phyloP scores from a whole-genome alignment of 2,113 vertebrate species.

The Chinchilla lanigera region DNA sequence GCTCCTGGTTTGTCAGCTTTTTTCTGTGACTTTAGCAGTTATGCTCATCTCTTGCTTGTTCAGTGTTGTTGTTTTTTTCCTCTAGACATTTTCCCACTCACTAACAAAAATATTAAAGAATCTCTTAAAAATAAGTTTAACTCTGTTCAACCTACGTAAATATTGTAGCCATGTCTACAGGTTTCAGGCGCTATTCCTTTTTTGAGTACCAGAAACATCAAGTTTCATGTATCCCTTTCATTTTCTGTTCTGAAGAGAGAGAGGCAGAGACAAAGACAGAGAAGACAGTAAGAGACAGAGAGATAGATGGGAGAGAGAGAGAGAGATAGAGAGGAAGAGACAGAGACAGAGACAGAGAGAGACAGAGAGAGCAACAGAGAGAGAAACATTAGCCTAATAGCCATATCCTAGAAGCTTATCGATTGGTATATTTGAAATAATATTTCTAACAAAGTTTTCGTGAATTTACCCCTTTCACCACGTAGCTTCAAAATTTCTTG shows the following conservation, averaged over 20 bases:
- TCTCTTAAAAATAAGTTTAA: background rate
- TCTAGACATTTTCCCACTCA: background rate
- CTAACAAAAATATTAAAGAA: background rate
- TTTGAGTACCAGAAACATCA: background rate
- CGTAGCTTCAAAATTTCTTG: background rate
- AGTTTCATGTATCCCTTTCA: background rate
- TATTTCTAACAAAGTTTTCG: conserved; percentile 14
- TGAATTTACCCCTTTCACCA: background rate
- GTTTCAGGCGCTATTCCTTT: background rate
- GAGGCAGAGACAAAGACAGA: too few species aligned
- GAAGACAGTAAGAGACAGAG: too few species aligned
- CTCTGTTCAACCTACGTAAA: background rate
- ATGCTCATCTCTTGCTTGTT: background rate
- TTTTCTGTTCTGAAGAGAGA: background rate
- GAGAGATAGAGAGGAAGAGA: too few species aligned
- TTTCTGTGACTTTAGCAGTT: background rate
- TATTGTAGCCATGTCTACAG: background rate
- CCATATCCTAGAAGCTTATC: background rate
- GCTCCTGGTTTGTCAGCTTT: background rate
- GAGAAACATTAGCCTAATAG: background rate
- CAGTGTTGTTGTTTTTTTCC: background rate
- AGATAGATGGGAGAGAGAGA: too few species aligned
- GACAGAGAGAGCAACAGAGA: background rate
- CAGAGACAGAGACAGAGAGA: too few species aligned
- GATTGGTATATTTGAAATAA: background rate